Conservation (phyloP, 2,888 invertebrate genomes). For the Philaethria dido region DNA sequence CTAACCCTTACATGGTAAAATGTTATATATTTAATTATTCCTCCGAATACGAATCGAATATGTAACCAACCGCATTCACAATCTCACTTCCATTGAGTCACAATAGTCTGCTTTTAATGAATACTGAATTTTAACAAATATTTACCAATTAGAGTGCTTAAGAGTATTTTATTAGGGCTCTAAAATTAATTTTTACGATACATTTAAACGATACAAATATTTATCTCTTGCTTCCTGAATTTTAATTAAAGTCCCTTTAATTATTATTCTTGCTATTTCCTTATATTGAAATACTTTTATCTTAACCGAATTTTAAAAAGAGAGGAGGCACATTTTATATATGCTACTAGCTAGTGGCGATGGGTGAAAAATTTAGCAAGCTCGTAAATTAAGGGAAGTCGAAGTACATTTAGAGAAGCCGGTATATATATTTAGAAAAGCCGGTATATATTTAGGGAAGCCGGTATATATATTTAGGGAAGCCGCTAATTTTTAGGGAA, state of each 20-base stretch:
- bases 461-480: no score
- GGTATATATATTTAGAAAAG: no score
- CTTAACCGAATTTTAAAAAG: not conserved
- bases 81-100: no score
- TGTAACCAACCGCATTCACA: not conserved
- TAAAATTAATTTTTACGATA: slow-evolving; percentile 7
- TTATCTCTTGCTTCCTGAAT: not conserved
- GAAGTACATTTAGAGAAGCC: no score
- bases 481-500: no score
- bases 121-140: not conserved
- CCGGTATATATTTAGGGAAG: no score
- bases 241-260: slow-evolving; percentile 3
- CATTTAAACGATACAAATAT: not conserved
- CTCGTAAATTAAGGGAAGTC: no score
- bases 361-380: no score
- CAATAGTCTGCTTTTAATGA: not conserved
- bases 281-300: not conserved
- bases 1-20: no score
- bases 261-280: not conserved
- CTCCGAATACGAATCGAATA: not conserved
- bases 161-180: not conserved
- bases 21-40: not conserved
- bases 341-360: no score
- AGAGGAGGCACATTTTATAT: no score
- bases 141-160: not conserved